Evolutionary conservation across 2,113 vertebrate genomes (phyloP), one percentile per base, ranked within the genome.

Genomic region (Stigmatopora nigra): DNA sequence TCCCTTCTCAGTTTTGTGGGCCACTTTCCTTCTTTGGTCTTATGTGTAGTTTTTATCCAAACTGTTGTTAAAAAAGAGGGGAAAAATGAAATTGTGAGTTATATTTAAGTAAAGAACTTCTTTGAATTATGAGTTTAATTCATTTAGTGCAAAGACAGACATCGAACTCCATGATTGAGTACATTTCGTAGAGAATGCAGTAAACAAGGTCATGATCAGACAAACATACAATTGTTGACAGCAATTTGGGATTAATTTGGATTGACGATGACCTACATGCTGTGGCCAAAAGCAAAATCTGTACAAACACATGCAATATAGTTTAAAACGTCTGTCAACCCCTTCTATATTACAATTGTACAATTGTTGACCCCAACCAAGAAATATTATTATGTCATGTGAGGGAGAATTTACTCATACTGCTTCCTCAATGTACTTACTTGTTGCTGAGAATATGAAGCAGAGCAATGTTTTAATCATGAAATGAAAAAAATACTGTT

Each of bases 31-130:
- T 41, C 22, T 61, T 67, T 11, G 36, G n/a, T 19, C 15, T 16
- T 49, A 45, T 48, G 41, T 52, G 17, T 46, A 25, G 51, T 53
- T 48, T 55, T 11, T 61, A 46, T 78, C 68, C 7, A 14, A 13
- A 48, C 35, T 58, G 67, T 45, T 12, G 16, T 31, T 35, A 61
- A 10, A 41, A 55, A 13, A 64, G 10, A 38, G 19, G 51, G 2
- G 0, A 15, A 15, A 17, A 68, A 51, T 35, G 55, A 14, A 69
- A 75, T 19, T 66, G 22, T 31, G 22, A 31, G 19, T 11, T 13
- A 25, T 25, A 25, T 55, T 55, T 22, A 4, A 49, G 16, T 17
- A 16, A 4, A 49, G 52, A 14, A 20, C 11, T 15, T 14, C 20
- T 11, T 55, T 55, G 19, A 52, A 2, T 52, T 51, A 51, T 17